phyloP scores from a whole-genome alignment of 1,140 invertebrate genomes.

The Drosophila kanapiae region DNA sequence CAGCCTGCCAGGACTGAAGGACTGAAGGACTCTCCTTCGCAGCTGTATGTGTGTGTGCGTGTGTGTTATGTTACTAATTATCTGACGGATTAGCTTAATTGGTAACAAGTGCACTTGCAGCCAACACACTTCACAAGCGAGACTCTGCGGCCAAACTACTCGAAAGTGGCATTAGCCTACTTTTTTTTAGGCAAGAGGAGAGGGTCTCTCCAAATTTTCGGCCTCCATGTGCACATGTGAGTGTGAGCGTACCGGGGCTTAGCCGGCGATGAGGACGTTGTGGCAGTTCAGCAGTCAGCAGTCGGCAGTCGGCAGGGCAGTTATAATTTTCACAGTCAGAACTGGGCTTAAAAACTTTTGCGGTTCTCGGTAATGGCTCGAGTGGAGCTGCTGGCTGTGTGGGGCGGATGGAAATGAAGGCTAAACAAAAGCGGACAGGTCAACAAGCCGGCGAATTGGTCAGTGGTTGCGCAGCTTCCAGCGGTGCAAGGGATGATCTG shows the following conservation, averaged over 20 bases:
- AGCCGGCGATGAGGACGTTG: constrained; percentile 52
- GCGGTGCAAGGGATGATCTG: constrained; percentile 6
- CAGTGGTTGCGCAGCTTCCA: constrained; percentile 28
- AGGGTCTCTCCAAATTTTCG: constrained; percentile 50
- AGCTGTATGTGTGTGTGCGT: constrained; percentile 32
- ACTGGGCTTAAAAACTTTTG: constrained; percentile 76
- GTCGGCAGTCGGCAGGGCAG: constrained; percentile 35
- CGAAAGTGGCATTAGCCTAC: constrained; percentile 81
- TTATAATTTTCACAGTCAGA: constrained; percentile 77
- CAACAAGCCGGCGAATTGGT: constrained; percentile 65
- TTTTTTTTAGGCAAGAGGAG: constrained; percentile 57
- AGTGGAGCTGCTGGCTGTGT: constrained; percentile 12
- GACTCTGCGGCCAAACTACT: constrained; percentile 78
- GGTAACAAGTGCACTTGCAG: constrained; percentile 82
- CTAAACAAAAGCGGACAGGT: constrained; percentile 63
- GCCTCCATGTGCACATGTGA: constrained; percentile 35
- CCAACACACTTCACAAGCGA: constrained; percentile 75
- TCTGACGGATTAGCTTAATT: constrained; percentile 83
- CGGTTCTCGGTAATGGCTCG: constrained; percentile 34
- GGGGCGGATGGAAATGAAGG: constrained; percentile 1
- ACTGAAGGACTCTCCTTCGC: constrained; percentile 33
- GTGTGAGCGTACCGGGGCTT: constrained; percentile 39
- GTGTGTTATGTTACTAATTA: constrained; percentile 84
- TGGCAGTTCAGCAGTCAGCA: constrained; percentile 48
- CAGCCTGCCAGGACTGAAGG: constrained; percentile 36